Conservation (phyloP, 2,888 invertebrate genomes). For the Eustalomyia histrio region DNA sequence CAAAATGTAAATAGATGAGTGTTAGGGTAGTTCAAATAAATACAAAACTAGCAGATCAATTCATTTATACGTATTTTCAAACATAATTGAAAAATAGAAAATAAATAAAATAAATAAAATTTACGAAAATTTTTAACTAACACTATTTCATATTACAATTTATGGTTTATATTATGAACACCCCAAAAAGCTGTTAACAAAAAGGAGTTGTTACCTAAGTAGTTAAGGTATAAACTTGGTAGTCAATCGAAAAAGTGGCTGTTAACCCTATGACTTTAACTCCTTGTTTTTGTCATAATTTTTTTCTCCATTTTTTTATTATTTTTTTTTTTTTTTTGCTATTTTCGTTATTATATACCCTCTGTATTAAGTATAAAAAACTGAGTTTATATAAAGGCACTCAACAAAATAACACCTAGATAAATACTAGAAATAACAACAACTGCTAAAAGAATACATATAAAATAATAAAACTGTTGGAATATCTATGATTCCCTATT, state of each 20-base stretch:
- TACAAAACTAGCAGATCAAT: too few relatives aligned
- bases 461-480: slow-evolving; percentile 36
- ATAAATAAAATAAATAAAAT: too few relatives aligned
- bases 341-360: slow-evolving; percentile 17
- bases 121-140: too few relatives aligned
- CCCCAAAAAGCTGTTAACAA: too few relatives aligned
- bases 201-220: neutral
- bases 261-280: slow-evolving; percentile 53
- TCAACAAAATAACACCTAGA: slow-evolving; percentile 56
- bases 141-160: too few relatives aligned
- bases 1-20: too few relatives aligned
- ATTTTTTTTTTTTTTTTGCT: neutral
- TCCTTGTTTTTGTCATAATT: slow-evolving; percentile 17
- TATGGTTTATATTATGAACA: too few relatives aligned
- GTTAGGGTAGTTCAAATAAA: too few relatives aligned
- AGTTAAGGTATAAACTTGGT: slow-evolving; percentile 19
- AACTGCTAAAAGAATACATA: neutral
- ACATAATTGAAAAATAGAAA: too few relatives aligned
- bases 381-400: slow-evolving; percentile 32
- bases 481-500: slow-evolving; percentile 40
- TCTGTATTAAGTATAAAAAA: slow-evolving; percentile 10
- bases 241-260: slow-evolving; percentile 47
- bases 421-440: slow-evolving; percentile 29
- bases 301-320: slow-evolving; percentile 39
- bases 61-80: too few relatives aligned